phyloP scores from a whole-genome alignment of 2,797 vertebrate genomes.

The Neosilurus mollespiculum region DNA sequence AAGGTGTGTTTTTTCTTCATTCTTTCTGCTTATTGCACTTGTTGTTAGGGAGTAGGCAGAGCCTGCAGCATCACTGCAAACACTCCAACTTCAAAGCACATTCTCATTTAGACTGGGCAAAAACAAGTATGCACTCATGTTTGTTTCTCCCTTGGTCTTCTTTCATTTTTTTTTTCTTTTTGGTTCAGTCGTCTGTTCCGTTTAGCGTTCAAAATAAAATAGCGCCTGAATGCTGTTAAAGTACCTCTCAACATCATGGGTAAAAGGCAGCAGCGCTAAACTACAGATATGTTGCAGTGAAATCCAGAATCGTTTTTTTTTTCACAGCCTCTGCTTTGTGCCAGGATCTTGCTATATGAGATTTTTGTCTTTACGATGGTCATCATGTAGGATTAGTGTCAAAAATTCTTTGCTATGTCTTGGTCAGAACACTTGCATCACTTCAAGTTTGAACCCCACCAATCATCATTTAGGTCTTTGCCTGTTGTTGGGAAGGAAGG shows the following conservation, averaged over 20 bases:
- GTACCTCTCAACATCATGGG: slow-evolving; percentile 33
- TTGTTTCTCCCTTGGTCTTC: slow-evolving; percentile 13
- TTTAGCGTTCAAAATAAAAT: slow-evolving; percentile 10
- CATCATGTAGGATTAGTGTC: too few relatives aligned
- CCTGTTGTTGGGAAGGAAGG: too few relatives aligned
- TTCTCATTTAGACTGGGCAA: slow-evolving; percentile 57
- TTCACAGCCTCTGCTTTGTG: background rate
- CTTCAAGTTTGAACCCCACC: too few relatives aligned
- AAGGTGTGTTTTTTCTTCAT: slow-evolving; percentile 21
- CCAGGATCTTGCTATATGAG: too few relatives aligned
- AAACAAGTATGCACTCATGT: slow-evolving; percentile 35
- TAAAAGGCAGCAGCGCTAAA: slow-evolving; percentile 32
- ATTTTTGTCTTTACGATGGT: too few relatives aligned
- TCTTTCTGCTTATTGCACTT: slow-evolving; percentile 37
- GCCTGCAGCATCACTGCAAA: slow-evolving; percentile 66
- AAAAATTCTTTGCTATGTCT: too few relatives aligned
- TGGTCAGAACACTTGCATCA: too few relatives aligned
- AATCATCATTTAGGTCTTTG: too few relatives aligned
- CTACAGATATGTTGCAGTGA: slow-evolving; percentile 34
- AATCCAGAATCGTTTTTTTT: slow-evolving; percentile 29
- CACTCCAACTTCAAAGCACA: slow-evolving; percentile 68
- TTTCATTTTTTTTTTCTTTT: slow-evolving; percentile 20
- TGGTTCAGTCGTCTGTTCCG: slow-evolving; percentile 25
- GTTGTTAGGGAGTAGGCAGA: slow-evolving; percentile 64
- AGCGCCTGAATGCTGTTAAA: slow-evolving; percentile 9